Conservation (phyloP, 64 coral and sea anemone genomes). For the Dendrophyllia cribrosa region DNA sequence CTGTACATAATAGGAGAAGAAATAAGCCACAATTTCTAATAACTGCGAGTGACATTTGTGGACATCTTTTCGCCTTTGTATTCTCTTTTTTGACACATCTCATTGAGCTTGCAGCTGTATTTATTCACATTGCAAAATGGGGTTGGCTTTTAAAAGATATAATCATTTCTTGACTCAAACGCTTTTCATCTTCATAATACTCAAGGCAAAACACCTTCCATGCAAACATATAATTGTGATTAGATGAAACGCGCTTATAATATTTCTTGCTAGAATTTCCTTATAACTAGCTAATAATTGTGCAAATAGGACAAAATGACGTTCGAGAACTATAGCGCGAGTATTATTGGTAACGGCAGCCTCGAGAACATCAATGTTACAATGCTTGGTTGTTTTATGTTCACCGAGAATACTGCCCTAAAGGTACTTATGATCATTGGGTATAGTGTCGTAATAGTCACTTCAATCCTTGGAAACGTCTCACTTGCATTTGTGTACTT, state of each 20-base stretch:
- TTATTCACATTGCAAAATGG: background rate
- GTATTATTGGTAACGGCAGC: background rate
- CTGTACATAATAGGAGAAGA: background rate
- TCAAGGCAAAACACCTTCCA: background rate
- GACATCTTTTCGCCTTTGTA: background rate
- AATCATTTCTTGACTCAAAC: background rate
- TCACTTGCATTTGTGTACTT: conserved; percentile 1
- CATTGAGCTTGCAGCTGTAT: background rate
- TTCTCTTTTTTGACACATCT: background rate
- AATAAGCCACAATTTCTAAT: background rate
- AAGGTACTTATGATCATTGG: background rate
- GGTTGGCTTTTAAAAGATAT: background rate
- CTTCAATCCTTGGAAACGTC: background rate
- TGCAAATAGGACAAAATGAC: too few species aligned
- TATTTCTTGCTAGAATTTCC: too few species aligned
- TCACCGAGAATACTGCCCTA: background rate
- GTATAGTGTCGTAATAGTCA: background rate
- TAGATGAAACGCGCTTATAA: background rate
- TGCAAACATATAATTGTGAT: background rate
- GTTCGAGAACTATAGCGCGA: background rate
- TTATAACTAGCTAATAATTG: too few species aligned
- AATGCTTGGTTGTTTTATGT: background rate
- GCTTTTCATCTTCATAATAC: background rate
- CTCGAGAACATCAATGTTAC: background rate
- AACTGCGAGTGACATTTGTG: background rate